Conservation (phyloP, 2,888 invertebrate species). For the Ochropacha duplaris region DNA sequence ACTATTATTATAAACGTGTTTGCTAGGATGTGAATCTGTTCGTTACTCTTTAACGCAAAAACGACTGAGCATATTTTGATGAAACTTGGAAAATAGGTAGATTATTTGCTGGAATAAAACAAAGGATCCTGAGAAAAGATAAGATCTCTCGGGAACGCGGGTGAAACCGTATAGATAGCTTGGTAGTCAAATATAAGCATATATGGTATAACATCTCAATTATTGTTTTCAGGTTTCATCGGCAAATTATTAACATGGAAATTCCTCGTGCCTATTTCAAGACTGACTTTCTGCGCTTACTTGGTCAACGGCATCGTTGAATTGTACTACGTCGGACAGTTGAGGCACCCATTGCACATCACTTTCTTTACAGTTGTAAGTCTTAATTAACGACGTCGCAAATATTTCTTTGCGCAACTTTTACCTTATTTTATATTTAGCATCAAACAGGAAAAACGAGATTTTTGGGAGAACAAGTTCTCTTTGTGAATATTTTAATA, state of each 20-base stretch:
- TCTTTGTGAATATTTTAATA: slow-evolving; percentile 2
- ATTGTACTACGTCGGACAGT: slow-evolving; percentile 84
- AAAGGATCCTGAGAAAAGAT: too few species aligned
- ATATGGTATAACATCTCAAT: neutral
- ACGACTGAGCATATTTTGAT: too few species aligned
- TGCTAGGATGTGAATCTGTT: too few species aligned
- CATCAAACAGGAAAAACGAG: slow-evolving; percentile 13
- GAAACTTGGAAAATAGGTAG: too few species aligned
- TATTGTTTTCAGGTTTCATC: slow-evolving; percentile 72
- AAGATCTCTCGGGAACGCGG: too few species aligned
- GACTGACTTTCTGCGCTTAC: slow-evolving; percentile 88
- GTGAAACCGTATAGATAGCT: too few species aligned
- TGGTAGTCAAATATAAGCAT: too few species aligned
- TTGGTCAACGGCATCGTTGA: slow-evolving; percentile 88
- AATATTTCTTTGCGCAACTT: neutral
- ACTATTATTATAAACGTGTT: too few species aligned
- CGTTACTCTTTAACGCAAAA: too few species aligned
- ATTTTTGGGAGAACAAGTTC: neutral
- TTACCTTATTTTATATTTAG: neutral
- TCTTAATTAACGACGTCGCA: slow-evolving; percentile 13
- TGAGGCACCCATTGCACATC: slow-evolving; percentile 84
- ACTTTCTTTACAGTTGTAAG: slow-evolving; percentile 85
- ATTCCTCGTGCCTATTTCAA: slow-evolving; percentile 85
- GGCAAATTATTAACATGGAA: slow-evolving; percentile 84
- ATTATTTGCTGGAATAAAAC: too few species aligned